phyloP scores from a whole-genome alignment of 2,888 invertebrate genomes.

The Drosophila mayaguana region DNA sequence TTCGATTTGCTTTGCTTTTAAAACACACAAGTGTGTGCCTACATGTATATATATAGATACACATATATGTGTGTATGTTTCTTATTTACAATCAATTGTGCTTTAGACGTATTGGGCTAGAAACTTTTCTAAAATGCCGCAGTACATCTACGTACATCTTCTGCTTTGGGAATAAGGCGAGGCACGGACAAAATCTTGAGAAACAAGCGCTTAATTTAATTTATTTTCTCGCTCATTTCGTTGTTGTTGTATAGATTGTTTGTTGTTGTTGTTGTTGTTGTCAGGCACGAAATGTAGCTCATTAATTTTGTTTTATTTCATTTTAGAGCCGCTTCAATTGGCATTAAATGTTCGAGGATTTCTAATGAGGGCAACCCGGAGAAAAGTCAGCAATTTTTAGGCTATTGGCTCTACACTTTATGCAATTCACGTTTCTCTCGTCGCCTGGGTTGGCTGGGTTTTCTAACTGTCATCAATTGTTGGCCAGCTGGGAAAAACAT shows the following conservation, averaged over 20 bases:
- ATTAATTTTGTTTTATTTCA: constrained; percentile 79
- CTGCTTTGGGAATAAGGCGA: constrained; percentile 13
- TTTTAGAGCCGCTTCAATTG: constrained; percentile 69
- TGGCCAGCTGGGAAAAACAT: constrained; percentile 28
- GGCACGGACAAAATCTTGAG: constrained; percentile 56
- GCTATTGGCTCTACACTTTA: constrained; percentile 67
- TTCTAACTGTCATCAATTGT: constrained; percentile 47
- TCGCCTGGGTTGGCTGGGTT: constrained; percentile 17
- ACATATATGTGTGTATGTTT: constrained; percentile 8
- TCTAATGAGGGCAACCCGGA: constrained; percentile 32
- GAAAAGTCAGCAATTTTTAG: constrained; percentile 59
- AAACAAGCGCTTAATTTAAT: constrained; percentile 77
- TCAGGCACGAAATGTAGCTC: constrained; percentile 67
- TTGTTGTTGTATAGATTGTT: constrained; percentile 20
- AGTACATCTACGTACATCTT: constrained; percentile 60
- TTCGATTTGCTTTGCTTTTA: constrained; percentile 74
- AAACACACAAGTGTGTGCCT: constrained; percentile 37
- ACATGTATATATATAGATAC: constrained; percentile 8
- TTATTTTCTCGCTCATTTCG: constrained; percentile 63
- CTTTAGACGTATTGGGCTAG: constrained; percentile 58
- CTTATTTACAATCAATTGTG: constrained; percentile 72
- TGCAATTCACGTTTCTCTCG: constrained; percentile 73
- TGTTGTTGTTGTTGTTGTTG: constrained; percentile 27
- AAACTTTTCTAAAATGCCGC: constrained; percentile 68
- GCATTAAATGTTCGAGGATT: constrained; percentile 52